Evolutionary conservation across 2,888 invertebrate genomes (phyloP).

Genomic region (Drosophila nr. perissopoda): DNA sequence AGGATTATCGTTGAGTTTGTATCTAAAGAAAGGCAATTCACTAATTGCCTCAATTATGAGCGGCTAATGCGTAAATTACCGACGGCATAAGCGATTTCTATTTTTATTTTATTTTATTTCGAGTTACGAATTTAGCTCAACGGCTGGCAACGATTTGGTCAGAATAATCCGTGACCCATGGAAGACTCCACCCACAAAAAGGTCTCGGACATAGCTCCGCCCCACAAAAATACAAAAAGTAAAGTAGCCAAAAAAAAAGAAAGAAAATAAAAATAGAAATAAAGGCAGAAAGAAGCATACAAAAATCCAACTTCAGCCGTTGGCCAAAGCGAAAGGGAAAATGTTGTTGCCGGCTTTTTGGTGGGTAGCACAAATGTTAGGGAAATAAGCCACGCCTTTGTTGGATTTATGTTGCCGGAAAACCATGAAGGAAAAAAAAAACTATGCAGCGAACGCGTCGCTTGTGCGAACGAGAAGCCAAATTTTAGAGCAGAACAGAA

Average conservation of each 20-base stretch:
- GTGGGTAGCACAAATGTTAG: conserved; percentile 59
- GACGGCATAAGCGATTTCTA: conserved; percentile 35
- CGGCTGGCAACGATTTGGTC: conserved; percentile 38
- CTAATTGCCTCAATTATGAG: conserved; percentile 53
- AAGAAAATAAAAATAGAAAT: conserved; percentile 36
- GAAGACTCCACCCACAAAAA: conserved; percentile 64
- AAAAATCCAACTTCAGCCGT: conserved; percentile 44
- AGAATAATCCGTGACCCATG: conserved; percentile 7
- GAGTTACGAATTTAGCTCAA: conserved; percentile 8
- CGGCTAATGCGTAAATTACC: conserved; percentile 61
- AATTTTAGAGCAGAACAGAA: conserved; percentile 35
- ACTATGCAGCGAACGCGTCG: conserved; percentile 47
- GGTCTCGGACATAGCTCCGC: conserved; percentile 64
- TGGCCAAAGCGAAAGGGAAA: conserved; percentile 62
- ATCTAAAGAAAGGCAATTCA: conserved; percentile 26
- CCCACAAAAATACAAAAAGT: conserved; percentile 53
- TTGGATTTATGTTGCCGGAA: conserved; percentile 77
- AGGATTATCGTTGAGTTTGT: conserved; percentile 19
- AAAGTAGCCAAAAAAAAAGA: conserved; percentile 50
- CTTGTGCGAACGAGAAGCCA: conserved; percentile 45
- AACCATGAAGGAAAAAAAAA: conserved; percentile 59
- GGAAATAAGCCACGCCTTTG: conserved; percentile 68
- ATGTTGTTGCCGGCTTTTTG: conserved; percentile 48
- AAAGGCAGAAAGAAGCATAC: conserved; percentile 30
- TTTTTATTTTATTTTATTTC: neutral